These are phyloP conservation scores for Octopus sinensis DNA, from an alignment of 1,140 invertebrate species.

Conservation along the genomic window DNA sequence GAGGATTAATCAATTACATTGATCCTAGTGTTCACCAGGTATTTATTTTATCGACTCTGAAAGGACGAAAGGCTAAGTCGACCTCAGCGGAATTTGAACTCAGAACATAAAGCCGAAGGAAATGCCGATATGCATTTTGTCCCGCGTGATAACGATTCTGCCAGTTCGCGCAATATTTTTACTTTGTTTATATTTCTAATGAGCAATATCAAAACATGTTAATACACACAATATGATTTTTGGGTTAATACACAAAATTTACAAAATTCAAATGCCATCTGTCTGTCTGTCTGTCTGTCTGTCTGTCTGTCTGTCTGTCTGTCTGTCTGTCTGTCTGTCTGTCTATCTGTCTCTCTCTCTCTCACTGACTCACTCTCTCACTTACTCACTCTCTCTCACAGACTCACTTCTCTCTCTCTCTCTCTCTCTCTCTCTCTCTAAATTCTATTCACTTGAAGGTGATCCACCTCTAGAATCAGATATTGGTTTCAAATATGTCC, in stretches of 20 bases:
- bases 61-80: too few relatives aligned
- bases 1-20: too few relatives aligned
- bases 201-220: not conserved
- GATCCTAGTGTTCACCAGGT: too few relatives aligned
- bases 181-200: not conserved
- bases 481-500: too few relatives aligned
- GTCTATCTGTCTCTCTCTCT: slow-evolving; percentile 11
- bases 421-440: not conserved
- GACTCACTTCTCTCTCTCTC: not conserved
- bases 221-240: not conserved
- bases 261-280: not conserved
- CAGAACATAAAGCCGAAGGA: too few relatives aligned
- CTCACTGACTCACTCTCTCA: not conserved
- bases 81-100: too few relatives aligned
- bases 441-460: not conserved
- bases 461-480: too few relatives aligned
- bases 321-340: not conserved
- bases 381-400: not conserved
- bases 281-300: not conserved
- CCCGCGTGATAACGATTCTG: not conserved
- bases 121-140: not conserved
- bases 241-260: not conserved
- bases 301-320: not conserved
- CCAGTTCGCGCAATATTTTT: not conserved
- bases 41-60: too few relatives aligned